Percentiles rank a stretch among this genome's conserved stretches.
These are phyloP conservation scores for Kryphioiulus occultus DNA, from an alignment of 2,888 invertebrate genomes.

Conservation along the genomic window DNA sequence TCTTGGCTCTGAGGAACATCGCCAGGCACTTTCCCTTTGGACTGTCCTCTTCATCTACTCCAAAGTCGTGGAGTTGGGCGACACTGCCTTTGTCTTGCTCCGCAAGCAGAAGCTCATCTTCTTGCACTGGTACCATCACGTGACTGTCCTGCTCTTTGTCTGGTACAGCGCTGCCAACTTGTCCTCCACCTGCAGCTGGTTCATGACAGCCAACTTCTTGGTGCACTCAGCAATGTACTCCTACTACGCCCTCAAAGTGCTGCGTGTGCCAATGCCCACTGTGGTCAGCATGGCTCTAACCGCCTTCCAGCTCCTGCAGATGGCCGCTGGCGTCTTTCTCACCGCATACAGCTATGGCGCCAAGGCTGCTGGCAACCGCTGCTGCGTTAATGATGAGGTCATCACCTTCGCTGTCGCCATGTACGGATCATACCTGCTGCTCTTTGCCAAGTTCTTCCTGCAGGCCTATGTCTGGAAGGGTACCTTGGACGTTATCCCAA, in stretches of 20 bases:
- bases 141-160: conserved; percentile 62
- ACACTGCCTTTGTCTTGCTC: conserved; percentile 87
- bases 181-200: conserved; percentile 61
- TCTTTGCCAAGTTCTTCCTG: conserved; percentile 94
- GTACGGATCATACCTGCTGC: conserved; percentile 93
- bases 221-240: conserved; percentile 92
- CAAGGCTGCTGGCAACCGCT: conserved; percentile 70
- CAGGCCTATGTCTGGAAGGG: conserved; percentile 75
- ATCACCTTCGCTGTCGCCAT: conserved; percentile 88
- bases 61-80: conserved; percentile 94
- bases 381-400: conserved; percentile 84
- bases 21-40: conserved; percentile 95
- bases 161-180: conserved; percentile 58
- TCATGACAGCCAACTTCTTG: conserved; percentile 46
- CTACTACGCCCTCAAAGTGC: conserved; percentile 85
- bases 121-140: conserved; percentile 79
- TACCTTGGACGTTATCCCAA: neutral
- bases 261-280: conserved; percentile 84
- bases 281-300: conserved; percentile 89
- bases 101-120: conserved; percentile 93
- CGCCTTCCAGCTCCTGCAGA: conserved; percentile 88
- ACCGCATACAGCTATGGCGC: conserved; percentile 85
- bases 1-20: conserved; percentile 88
- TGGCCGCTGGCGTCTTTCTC: conserved; percentile 90
- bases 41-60: conserved; percentile 96